Evolutionary conservation across 2,888 invertebrate genomes (phyloP), one percentile per base, ranked within the genome.

Genomic region (Parnassius glacialis): DNA sequence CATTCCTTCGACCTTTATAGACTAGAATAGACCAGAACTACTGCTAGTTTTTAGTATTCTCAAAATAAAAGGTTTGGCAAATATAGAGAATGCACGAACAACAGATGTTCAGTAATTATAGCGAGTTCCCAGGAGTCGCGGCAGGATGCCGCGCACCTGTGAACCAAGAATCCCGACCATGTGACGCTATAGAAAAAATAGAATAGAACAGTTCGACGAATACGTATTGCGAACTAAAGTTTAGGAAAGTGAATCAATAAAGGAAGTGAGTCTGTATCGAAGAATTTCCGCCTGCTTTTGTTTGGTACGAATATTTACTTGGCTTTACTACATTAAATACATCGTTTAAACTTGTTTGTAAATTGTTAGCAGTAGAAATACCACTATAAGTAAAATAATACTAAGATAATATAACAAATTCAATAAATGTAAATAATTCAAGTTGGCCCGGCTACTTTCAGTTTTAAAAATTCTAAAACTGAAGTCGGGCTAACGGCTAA

Each of bases 111-210:
- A 74, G 76, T 79, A 84, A 83, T 83, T 79, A 79, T 70, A 75
- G 72, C 79, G 76, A 75, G 80, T 79, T 80, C 76, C 74, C 76
- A 75, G 74, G 74, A 74, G 78, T 73, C 70, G 72, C 67, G 74
- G 77, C 90, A 88, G 89, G 90, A 90, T 89, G 88, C 76, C 68
- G 73, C 74, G 81, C 90, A 91, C 90, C 90, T 91, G 90, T 85
- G 83, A 75, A 68, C 74, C 65, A 71, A 74, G 74, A 47, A 80
- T 79, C 75, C 78, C 68, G 71, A 69, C 70, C 73, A 74, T 77
- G 76, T 75, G 77, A 79, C 75, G 57, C 72, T 70, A 69, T 75
- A 74, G 83, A 82, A 84, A 87, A 85, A 76, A 53, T 65, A 65
- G 70, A 70, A 65, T 62, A 54, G 44, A 52, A 20, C 54, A 53